Evolutionary conservation across 2,797 vertebrate species (phyloP), one percentile per base, ranked within the genome.

Genomic region (Mormyrops boulengeri): DNA sequence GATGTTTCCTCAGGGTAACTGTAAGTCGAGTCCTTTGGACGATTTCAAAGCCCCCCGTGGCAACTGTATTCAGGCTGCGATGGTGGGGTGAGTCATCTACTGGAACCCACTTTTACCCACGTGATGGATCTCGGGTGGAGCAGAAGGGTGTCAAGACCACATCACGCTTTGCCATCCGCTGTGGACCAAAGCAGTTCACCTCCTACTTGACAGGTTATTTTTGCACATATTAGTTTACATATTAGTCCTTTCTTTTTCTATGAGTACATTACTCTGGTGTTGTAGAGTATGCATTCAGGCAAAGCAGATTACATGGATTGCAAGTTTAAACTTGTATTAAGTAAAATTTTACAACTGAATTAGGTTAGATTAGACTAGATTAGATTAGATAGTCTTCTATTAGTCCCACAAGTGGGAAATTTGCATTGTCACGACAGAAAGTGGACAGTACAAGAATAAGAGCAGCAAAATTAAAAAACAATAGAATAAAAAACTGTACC

Each of bases 21-120:
- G 69, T 99, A 88, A 95, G 95, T 93, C 95, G 96, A 50, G 62
- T 98, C 3, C 11, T 97, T 1, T 99, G 98, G 98, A 97, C 94
- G 0, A 92, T 95, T 49, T 91, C 95, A 53, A 97, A 96, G 62
- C 96, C 97, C 30, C 96, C 96, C 0, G n/a, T 94, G 30, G 90
- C 92, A 47, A 92, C 95, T 0, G 93, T 96, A 2, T 93, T 99
- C 88, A 95, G 97, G 91, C 93, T 99, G 89, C 96, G 97, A 17
- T 99, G 98, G 98, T 99, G 98, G 98, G 98, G 98, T 1, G 98
- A 99, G 91, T 97, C 96, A 0, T 96, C 97, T 2, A 92, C 95
- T 0, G 98, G 98, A 17, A 99, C 98, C 0, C 87, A 97, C 57
- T 97, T 99, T 89, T 95, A 94, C 62, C 97, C 97, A 1, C 94